A percentile compares a stretch with the other conserved stretches of the same genome.
Conservation (phyloP, 2,113 vertebrate species). For the Datnioides undecimradiatus region DNA sequence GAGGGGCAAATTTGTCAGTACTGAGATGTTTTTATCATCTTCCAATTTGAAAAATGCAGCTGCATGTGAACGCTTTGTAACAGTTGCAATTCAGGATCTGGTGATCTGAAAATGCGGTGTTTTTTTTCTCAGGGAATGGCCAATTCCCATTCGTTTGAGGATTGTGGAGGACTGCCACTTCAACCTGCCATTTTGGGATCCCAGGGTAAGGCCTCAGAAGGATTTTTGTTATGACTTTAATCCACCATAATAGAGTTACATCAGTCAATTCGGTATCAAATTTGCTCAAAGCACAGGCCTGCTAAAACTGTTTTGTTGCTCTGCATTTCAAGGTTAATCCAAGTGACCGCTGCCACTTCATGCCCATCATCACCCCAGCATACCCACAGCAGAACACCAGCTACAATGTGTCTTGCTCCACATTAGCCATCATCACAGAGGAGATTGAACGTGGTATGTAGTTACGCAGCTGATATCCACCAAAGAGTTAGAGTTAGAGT, state of each 20-base stretch:
- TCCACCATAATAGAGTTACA: no score
- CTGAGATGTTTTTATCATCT: no score
- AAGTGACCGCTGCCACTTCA: conserved; percentile 94
- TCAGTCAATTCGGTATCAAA: no score
- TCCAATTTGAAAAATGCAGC: no score
- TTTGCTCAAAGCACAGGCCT: background rate
- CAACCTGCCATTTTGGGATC: conserved; percentile 94
- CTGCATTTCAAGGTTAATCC: conserved; percentile 84
- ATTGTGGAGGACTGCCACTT: conserved; percentile 92
- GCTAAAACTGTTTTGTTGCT: background rate
- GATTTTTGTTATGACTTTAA: background rate
- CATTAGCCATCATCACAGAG: no score
- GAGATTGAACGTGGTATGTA: conserved; percentile 94
- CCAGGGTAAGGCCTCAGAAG: conserved; percentile 84
- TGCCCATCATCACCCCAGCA: conserved; percentile 96
- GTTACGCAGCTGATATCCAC: background rate
- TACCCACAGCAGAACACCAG: conserved; percentile 96
- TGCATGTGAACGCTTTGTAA: background rate
- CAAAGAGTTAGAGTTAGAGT: no score
- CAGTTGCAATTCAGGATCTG: background rate
- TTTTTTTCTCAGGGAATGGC: conserved; percentile 88
- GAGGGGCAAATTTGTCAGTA: no score
- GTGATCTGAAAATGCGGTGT: background rate
- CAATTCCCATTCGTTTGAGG: conserved; percentile 92
- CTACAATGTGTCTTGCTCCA: conserved; percentile 93